Evolutionary conservation across 2,888 invertebrate species (phyloP).

Genomic region (Sinotaia quadrata): DNA sequence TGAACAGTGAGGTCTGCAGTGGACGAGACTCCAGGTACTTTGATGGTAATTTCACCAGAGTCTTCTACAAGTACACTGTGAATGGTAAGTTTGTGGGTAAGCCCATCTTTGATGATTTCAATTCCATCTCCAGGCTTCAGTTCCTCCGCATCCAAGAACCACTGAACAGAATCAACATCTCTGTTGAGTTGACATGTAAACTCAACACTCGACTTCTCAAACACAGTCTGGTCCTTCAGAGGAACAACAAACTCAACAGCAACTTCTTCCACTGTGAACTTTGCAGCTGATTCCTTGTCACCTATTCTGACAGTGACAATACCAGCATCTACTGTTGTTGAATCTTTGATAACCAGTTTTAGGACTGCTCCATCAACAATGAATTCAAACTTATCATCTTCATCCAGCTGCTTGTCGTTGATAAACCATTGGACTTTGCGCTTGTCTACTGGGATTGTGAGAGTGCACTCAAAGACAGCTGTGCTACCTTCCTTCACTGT

Average conservation of each 20-base stretch:
- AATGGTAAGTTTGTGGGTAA: slow-evolving; percentile 51
- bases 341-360: slow-evolving; percentile 47
- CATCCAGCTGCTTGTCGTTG: slow-evolving; percentile 84
- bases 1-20: slow-evolving; percentile 51
- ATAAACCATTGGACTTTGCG: slow-evolving; percentile 93
- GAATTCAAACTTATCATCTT: slow-evolving; percentile 80
- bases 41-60: slow-evolving; percentile 49
- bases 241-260: slow-evolving; percentile 90
- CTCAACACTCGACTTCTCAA: slow-evolving; percentile 74
- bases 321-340: slow-evolving; percentile 42
- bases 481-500: slow-evolving; percentile 44
- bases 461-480: slow-evolving; percentile 89
- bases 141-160: slow-evolving; percentile 76
- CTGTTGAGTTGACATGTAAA: slow-evolving; percentile 87
- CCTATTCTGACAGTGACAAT: slow-evolving; percentile 46
- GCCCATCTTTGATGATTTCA: slow-evolving; percentile 45
- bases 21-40: slow-evolving; percentile 46
- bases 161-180: slow-evolving; percentile 83
- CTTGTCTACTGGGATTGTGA: slow-evolving; percentile 95
- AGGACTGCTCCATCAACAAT: slow-evolving; percentile 65
- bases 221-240: slow-evolving; percentile 80
- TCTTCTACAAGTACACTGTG: slow-evolving; percentile 47
- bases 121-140: slow-evolving; percentile 68
- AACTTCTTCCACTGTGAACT: slow-evolving; percentile 75
- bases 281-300: slow-evolving; percentile 37